Evolutionary conservation across 2,797 vertebrate species (phyloP), one percentile per base, ranked within the genome.

Genomic region (Diglossa cyanea): DNA sequence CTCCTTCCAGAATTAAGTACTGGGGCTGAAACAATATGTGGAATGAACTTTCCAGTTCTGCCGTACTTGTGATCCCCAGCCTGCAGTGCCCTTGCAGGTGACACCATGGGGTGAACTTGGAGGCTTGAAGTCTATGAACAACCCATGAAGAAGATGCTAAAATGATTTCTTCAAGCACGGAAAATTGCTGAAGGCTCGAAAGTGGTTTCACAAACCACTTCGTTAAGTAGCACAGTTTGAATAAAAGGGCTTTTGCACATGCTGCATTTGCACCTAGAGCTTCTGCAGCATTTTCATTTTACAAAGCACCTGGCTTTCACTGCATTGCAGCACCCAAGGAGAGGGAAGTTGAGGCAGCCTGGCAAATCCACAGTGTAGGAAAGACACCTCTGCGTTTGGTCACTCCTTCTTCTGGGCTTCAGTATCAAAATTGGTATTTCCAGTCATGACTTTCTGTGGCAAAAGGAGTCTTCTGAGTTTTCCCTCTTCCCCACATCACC

Each of bases 1-100:
- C 95, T 97, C 79, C 93, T 97, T 84, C 83, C 93, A 93, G 94
- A 97, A 97, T 95, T 94, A 96, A 97, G 80, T 91, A 90, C 62
- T 70, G 80, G 94, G 96, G 83, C 92, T 96, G 85, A 96, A 98
- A 97, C 96, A 95, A 88, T 94, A 81, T 57, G 91, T 96, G 94
- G 48, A 61, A 95, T 51, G 54, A 88, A 60, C 90, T 92, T 93
- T 86, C 57, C 82, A 42, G 72, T 92, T 96, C 84, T 84, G n/a
- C 50, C 60, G 70, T 53, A 37, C 65, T 57, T 60, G 39, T 19
- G 92, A 95, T 90, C 92, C 91, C 77, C 89, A 62, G 53, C 58
- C 71, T 85, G 75, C 48, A 90, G 72, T 85, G 72, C 51, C 50
- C 80, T 90, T 84, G 86, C 74, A 93, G 82, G 83, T 95, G 70